Conservation (phyloP, 2,113 vertebrate genomes). For the Gracilinanus agilis region DNA sequence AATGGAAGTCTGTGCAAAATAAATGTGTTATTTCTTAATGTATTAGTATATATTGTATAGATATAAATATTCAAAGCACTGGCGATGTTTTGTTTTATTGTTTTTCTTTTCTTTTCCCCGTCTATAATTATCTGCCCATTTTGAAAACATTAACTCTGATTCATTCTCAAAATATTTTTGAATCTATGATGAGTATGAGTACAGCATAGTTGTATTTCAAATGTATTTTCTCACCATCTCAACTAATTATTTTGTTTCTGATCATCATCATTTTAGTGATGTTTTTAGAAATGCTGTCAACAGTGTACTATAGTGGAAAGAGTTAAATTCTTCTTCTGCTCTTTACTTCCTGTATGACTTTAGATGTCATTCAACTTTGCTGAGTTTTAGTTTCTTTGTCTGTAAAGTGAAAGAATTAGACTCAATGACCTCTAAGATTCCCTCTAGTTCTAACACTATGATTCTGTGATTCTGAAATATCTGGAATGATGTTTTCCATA, state of each 20-base stretch:
- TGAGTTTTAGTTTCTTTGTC: neutral
- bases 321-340: neutral
- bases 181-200: neutral
- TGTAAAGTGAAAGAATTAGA: neutral
- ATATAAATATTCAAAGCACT: conserved; percentile 23
- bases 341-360: neutral
- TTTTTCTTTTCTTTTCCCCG: neutral
- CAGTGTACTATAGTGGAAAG: neutral
- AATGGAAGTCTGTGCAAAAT: conserved; percentile 42
- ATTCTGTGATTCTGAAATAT: neutral
- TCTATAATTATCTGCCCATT: neutral
- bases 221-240: conserved; percentile 19
- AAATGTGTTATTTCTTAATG: neutral
- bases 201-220: conserved; percentile 8
- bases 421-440: neutral
- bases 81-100: neutral
- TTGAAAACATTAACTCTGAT: neutral
- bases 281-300: neutral
- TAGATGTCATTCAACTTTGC: neutral
- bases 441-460: neutral
- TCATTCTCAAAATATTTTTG: conserved; percentile 13
- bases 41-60: neutral
- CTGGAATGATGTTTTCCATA: neutral
- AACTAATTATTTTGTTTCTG: conserved; percentile 23
- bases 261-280: conserved; percentile 14